Conservation (phyloP, 2,113 vertebrate species). For the Nesospiza acunhae region DNA sequence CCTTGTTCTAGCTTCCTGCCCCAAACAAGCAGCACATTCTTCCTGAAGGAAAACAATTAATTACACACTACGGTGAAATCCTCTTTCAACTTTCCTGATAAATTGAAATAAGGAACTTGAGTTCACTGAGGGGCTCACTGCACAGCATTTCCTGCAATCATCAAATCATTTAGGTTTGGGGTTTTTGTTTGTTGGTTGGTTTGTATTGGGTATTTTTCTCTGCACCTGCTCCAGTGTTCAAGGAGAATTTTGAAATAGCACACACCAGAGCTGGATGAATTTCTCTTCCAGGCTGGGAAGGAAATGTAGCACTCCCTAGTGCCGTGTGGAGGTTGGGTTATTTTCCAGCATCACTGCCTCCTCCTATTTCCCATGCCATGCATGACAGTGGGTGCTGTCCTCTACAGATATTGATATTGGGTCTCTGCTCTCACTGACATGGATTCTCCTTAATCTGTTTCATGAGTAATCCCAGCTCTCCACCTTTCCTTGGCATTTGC, state of each 20-base stretch:
- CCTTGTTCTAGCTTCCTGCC: constrained; percentile 34
- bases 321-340: neutral
- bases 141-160: constrained; percentile 29
- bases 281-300: neutral
- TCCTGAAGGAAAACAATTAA: constrained; percentile 34
- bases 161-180: neutral
- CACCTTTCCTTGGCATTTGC: neutral
- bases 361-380: neutral
- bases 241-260: neutral
- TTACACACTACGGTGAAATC: neutral
- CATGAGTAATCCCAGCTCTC: neutral
- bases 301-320: neutral
- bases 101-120: neutral
- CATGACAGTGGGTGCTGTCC: neutral
- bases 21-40: neutral
- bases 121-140: neutral
- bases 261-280: neutral
- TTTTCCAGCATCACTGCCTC: neutral
- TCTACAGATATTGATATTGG: neutral
- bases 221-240: constrained; percentile 3
- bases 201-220: neutral
- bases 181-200: neutral
- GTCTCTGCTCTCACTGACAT: neutral
- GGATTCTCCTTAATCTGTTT: neutral
- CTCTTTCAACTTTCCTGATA: constrained; percentile 39